A percentile compares a stretch with the other conserved stretches of the same genome.
phyloP scores from a whole-genome alignment of 2,888 invertebrate species.

The Listrodromus nycthemerus region DNA sequence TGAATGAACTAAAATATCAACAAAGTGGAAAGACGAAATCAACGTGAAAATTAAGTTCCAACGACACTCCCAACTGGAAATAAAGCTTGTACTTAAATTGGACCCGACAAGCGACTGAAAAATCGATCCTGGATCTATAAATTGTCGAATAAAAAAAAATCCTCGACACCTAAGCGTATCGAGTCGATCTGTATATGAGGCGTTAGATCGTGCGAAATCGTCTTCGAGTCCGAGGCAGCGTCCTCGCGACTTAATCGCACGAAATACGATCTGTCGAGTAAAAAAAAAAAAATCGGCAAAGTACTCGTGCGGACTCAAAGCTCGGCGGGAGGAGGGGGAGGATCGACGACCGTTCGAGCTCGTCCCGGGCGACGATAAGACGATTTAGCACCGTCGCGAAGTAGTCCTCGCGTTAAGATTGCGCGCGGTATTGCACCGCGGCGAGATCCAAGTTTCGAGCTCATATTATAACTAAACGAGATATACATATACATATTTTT shows the following conservation, averaged over 20 bases:
- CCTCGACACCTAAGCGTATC: not conserved
- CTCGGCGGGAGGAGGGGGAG: slow-evolving; percentile 5
- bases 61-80: too few species aligned
- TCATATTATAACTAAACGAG: slow-evolving; percentile 33
- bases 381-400: slow-evolving; percentile 45
- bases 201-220: not conserved
- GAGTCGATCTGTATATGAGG: not conserved
- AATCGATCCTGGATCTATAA: not conserved
- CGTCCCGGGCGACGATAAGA: slow-evolving; percentile 45
- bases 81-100: too few species aligned
- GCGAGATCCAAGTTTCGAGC: not conserved
- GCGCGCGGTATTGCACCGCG: slow-evolving; percentile 37
- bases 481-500: not conserved
- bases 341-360: slow-evolving; percentile 33
- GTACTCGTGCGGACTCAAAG: not conserved
- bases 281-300: slow-evolving; percentile 20
- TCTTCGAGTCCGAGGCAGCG: not conserved
- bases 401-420: slow-evolving; percentile 58
- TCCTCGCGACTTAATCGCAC: slow-evolving; percentile 48
- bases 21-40: too few species aligned
- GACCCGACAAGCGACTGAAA: not conserved
- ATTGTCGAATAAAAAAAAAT: not conserved
- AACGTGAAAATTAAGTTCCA: too few species aligned
- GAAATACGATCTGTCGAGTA: slow-evolving; percentile 50
- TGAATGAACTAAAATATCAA: too few species aligned